Percentiles rank a stretch among this genome's conserved stretches.
Evolutionary conservation across 2,888 invertebrate species (phyloP).

Genomic region (Colletes collaris): DNA sequence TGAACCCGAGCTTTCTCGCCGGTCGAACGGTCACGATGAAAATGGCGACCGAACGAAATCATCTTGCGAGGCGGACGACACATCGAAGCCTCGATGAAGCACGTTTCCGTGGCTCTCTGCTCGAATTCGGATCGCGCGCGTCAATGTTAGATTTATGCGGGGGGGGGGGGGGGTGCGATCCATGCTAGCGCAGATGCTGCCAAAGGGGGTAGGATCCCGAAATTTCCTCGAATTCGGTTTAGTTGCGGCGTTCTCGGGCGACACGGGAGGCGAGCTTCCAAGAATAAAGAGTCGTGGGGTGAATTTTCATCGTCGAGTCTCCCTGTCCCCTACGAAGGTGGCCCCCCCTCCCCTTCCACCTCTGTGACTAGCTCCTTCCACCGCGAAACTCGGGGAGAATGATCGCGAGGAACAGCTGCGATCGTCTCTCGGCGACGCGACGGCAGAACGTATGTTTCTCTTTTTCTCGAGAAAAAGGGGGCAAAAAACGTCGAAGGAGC

Average conservation of each 20-base stretch:
- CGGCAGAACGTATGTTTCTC: conserved; percentile 53
- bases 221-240: conserved; percentile 64
- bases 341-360: not conserved
- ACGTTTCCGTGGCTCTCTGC: conserved; percentile 11
- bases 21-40: not conserved
- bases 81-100: conserved; percentile 37
- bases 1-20: not conserved
- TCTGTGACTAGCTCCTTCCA: conserved; percentile 37
- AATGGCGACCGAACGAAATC: conserved; percentile 7
- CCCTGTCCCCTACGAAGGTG: conserved; percentile 10
- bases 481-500: conserved; percentile 1
- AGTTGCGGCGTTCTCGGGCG: conserved; percentile 57
- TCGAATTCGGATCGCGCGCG: conserved; percentile 35
- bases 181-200: conserved; percentile 66
- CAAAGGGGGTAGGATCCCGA: conserved; percentile 21
- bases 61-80: not conserved
- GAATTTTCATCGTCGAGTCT: conserved; percentile 72
- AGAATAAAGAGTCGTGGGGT: conserved; percentile 76
- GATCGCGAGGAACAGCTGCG: conserved; percentile 69
- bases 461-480: conserved; percentile 62
- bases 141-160: conserved; percentile 68
- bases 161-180: conserved; percentile 52
- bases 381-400: conserved; percentile 30
- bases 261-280: conserved; percentile 63
- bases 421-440: conserved; percentile 47